Conservation (phyloP, 2,888 invertebrate genomes). For the Platycheirus albimanus region DNA sequence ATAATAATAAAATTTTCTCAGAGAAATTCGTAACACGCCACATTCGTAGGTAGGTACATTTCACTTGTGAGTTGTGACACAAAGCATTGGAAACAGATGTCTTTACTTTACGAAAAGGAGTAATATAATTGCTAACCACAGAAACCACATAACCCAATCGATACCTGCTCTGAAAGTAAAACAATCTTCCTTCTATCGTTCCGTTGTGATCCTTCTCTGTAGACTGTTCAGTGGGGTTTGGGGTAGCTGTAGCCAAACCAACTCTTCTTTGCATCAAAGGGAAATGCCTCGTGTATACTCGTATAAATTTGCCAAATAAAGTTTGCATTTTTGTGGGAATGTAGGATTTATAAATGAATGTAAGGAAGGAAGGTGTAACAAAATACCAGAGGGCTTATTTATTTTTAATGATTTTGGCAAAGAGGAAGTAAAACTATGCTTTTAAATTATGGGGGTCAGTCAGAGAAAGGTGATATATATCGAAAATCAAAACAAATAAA, state of each 20-base stretch:
- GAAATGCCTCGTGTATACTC: neutral
- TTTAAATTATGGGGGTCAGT: slow-evolving; percentile 16
- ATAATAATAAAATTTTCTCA: neutral
- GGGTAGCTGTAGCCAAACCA: neutral
- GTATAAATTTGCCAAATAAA: slow-evolving; percentile 6
- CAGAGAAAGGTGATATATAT: neutral
- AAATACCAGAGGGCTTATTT: slow-evolving; percentile 18
- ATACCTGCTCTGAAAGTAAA: slow-evolving; percentile 39
- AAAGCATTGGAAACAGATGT: slow-evolving; percentile 22
- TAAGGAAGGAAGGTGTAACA: slow-evolving; percentile 12
- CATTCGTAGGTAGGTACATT: no score
- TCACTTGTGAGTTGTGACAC: slow-evolving; percentile 11
- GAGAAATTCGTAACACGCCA: no score
- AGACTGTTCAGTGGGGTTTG: no score
- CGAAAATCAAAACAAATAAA: slow-evolving; percentile 11
- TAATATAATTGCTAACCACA: slow-evolving; percentile 23
- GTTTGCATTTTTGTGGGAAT: slow-evolving; percentile 11
- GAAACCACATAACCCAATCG: slow-evolving; percentile 29
- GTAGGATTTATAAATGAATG: neutral
- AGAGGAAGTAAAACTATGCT: neutral
- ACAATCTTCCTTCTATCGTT: slow-evolving; percentile 18
- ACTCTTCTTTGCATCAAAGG: slow-evolving; percentile 27
- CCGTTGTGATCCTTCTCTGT: neutral
- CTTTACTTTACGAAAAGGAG: slow-evolving; percentile 6
- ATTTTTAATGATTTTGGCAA: slow-evolving; percentile 14